phyloP scores from a whole-genome alignment of 2,888 invertebrate species.

The Apodemia zela region DNA sequence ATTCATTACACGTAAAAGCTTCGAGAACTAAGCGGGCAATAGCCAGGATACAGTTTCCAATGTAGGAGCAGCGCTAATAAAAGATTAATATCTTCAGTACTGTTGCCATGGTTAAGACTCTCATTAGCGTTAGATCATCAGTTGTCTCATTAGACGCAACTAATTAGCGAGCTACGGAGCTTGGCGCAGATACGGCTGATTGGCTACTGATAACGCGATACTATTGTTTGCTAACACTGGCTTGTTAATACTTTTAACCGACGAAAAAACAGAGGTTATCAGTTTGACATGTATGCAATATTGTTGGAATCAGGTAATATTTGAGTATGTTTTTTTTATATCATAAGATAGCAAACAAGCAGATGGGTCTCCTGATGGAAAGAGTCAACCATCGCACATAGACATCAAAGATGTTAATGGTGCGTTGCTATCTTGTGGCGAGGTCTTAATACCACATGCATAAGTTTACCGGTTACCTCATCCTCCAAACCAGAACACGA shows the following conservation, averaged over 20 bases:
- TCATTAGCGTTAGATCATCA: constrained; percentile 67
- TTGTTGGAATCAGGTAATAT: too few relatives aligned
- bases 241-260: background rate
- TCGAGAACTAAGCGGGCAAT: background rate
- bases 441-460: too few relatives aligned
- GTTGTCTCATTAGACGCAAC: constrained; percentile 65
- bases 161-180: constrained; percentile 54
- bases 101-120: constrained; percentile 39
- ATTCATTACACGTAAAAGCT: background rate
- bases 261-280: too few relatives aligned
- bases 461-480: too few relatives aligned
- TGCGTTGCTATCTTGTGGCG: too few relatives aligned
- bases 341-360: too few relatives aligned
- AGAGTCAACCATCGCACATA: too few relatives aligned
- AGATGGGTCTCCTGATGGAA: too few relatives aligned
- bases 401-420: too few relatives aligned
- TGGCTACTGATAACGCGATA: constrained; percentile 20
- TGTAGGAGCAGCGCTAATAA: constrained; percentile 28
- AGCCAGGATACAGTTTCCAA: background rate
- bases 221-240: constrained; percentile 5
- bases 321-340: too few relatives aligned
- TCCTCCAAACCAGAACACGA: too few relatives aligned
- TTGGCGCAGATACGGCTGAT: constrained; percentile 19
- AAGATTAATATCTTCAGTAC: constrained; percentile 37
- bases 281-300: too few relatives aligned